Base-by-base conservation (phyloP, 2,888 invertebrate species). In the Abrostola triplasia region DNA sequence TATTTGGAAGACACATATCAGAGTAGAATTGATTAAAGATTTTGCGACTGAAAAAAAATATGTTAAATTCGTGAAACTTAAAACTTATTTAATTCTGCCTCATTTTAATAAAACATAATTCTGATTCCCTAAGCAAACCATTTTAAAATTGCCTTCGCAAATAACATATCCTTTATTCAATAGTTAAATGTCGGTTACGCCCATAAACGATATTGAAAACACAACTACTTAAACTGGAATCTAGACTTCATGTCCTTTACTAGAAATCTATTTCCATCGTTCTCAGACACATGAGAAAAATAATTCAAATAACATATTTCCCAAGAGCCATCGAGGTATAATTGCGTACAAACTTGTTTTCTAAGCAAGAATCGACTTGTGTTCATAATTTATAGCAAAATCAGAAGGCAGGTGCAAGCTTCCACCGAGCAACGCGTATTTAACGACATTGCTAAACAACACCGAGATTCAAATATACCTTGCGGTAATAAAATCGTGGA, bases 341-440 rank as follows among this genome's bases (percentile, higher is more conserved):
- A 84, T 83, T 80, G 79, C 79, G 59, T 59, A 55, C 53, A 77
- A 84, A 84, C 85, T 79, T 57, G 84, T 84, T 82, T 76, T 77
- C 82, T 84, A 84, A 84, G 72, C 77, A 67, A 71, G 76, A 76
- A 76, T 82, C 67, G 62, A 60, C 64, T 66, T 55, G 59, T 65
- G 63, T 72, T 70, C 60, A 75, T 70, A 69, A 77, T 73, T 79
- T 84, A 81, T 82, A 67, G 82, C 78, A 75, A 82, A 79, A 81
- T 79, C 76, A 52, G 68, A 65, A 72, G 73, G 79, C 85, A 84
- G 82, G 78, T 84, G 84, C 76, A 72, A 47, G 56, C 66, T 59
- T 67, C 52, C 44, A 73, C 59, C 24, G 52, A 63, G 56, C 53
- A 55, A 38, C 63, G 38, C 40, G 56, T 59, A 66, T 47, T 35